These are phyloP conservation scores for Pachyuromys duprasi DNA, from an alignment of 2,797 vertebrate species.

Conservation along the genomic window DNA sequence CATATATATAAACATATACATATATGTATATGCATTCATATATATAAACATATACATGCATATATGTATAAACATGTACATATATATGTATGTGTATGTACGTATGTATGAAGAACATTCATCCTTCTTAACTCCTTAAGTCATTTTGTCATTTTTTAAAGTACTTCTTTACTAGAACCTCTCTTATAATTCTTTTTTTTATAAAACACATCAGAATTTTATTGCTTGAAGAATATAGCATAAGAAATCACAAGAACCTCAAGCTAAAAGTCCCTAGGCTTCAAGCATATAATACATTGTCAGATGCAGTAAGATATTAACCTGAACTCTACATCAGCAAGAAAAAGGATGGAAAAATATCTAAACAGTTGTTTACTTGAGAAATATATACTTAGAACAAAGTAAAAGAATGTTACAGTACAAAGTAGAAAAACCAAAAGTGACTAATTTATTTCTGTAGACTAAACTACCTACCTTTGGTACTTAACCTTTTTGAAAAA, in stretches of 20 bases:
- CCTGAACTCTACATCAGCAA: slow-evolving; percentile 91
- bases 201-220: slow-evolving; percentile 94
- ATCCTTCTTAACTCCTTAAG: neutral
- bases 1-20: too few species aligned
- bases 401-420: slow-evolving; percentile 88
- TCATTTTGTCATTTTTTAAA: neutral
- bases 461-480: slow-evolving; percentile 90
- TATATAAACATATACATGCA: too few species aligned
- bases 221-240: slow-evolving; percentile 99
- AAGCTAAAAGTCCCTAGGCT: slow-evolving; percentile 92
- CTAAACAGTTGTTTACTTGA: slow-evolving; percentile 87
- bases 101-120: neutral
- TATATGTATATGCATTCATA: too few species aligned
- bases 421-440: slow-evolving; percentile 90
- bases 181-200: slow-evolving; percentile 40
- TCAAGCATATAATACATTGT: slow-evolving; percentile 91
- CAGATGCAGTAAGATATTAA: slow-evolving; percentile 92
- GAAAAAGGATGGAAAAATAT: slow-evolving; percentile 88
- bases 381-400: slow-evolving; percentile 88
- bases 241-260: slow-evolving; percentile 94
- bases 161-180: neutral
- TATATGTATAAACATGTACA: too few species aligned
- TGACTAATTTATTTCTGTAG: slow-evolving; percentile 85
- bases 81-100: neutral
- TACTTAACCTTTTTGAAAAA: slow-evolving; percentile 88